Base-by-base conservation (phyloP, 2,797 vertebrate species). In the Dipus sagitta region DNA sequence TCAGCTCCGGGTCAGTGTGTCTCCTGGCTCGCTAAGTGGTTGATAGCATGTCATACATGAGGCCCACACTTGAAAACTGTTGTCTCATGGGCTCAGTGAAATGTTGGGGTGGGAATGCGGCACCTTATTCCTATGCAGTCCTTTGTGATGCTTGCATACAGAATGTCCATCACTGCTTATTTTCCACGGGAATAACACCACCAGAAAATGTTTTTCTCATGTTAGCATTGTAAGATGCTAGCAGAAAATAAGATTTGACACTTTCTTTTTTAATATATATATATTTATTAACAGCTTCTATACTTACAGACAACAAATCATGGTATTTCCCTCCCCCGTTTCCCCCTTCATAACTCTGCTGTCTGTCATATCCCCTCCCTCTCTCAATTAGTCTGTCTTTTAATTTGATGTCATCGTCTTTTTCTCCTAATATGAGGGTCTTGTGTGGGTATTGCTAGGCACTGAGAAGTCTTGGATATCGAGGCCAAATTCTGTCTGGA, bases 211-310 rank as follows among this genome's bases (percentile, higher is more conserved):
- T 72, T 90, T 77, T 95, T 91, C 70, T 71, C n/a, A 94, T 9
- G 15, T 96, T 97, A 95, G 86, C 81, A 74, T 96, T 92, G 76
- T 92, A 71, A 92, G 91, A 88, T 95, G 24, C 26, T 96, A 62
- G 92, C 54, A 54, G 91, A 96, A 95, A 86, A 97, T 88, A 72
- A 86, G 93, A 95, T 96, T 84, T 95, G 95, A 93, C 95, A 95
- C 93, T 96, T n/a, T n/a, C n/a, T n/a, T n/a, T n/a, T n/a, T n/a
- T n/a, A n/a, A n/a, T n/a, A n/a, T n/a, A n/a, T n/a, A n/a, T n/a
- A n/a, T n/a, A n/a, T n/a, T n/a, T n/a, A n/a, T n/a, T n/a, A n/a
- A n/a, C n/a, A n/a, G n/a, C n/a, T n/a, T n/a, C n/a, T n/a, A n/a
- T n/a, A n/a, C n/a, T n/a, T n/a, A n/a, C n/a, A n/a, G n/a, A n/a